A percentile compares a stretch with the other conserved stretches of the same genome.
phyloP scores from a whole-genome alignment of 2,888 invertebrate species.

The Gastrophysa polygoni region DNA sequence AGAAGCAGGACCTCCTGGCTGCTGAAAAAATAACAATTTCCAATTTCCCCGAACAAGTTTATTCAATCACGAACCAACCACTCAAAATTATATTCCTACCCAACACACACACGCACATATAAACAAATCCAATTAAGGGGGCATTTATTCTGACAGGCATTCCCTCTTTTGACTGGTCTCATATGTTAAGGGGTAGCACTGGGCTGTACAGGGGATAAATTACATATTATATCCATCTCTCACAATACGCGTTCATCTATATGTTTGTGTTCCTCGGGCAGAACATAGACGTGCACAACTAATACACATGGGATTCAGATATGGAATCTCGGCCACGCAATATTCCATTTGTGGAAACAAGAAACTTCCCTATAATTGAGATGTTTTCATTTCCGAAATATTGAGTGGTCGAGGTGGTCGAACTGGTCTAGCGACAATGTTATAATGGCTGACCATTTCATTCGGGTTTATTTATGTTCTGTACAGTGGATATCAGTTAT shows the following conservation, averaged over 20 bases:
- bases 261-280: conserved; percentile 7
- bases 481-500: too few species aligned
- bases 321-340: neutral
- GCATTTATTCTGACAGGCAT: conserved; percentile 56
- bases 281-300: neutral
- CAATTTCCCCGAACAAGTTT: conserved; percentile 50
- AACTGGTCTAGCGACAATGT: too few species aligned
- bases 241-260: conserved; percentile 13
- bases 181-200: conserved; percentile 46
- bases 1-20: conserved; percentile 13
- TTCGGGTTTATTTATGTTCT: too few species aligned
- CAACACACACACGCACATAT: conserved; percentile 49
- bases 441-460: too few species aligned
- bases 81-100: conserved; percentile 52
- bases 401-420: too few species aligned
- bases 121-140: conserved; percentile 58
- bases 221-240: conserved; percentile 25
- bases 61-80: conserved; percentile 55
- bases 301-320: neutral
- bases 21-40: conserved; percentile 50
- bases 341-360: too few species aligned
- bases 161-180: conserved; percentile 52
- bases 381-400: too few species aligned
- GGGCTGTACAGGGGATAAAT: conserved; percentile 36
- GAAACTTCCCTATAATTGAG: too few species aligned